phyloP scores from a whole-genome alignment of 1,140 invertebrate species.

The Caenorhabditis remanei region DNA sequence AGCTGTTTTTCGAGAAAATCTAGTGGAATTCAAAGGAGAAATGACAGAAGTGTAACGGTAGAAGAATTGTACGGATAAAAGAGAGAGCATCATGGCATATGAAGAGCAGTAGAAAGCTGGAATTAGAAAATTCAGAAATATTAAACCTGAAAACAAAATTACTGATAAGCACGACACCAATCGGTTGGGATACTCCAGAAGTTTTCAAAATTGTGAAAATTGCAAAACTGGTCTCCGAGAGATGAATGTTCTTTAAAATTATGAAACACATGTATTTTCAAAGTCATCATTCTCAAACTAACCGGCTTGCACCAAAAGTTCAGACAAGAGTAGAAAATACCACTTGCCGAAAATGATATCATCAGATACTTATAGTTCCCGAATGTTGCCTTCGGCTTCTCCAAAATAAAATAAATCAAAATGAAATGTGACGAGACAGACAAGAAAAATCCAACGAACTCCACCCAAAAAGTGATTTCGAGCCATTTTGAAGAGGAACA shows the following conservation, averaged over 20 bases:
- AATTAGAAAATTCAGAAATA: background rate
- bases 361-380: constrained; percentile 51
- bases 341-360: background rate
- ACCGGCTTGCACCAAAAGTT: constrained; percentile 40
- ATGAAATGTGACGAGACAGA: background rate
- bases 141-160: background rate
- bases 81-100: constrained; percentile 12
- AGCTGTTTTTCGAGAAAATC: background rate
- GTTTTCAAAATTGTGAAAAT: constrained; percentile 2
- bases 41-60: constrained; percentile 34
- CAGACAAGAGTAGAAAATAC: constrained; percentile 24
- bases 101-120: constrained; percentile 30
- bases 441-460: constrained; percentile 19
- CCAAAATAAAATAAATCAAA: background rate
- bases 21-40: constrained; percentile 1
- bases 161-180: constrained; percentile 3
- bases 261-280: background rate
- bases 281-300: background rate
- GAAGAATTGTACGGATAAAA: constrained; percentile 19
- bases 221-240: background rate
- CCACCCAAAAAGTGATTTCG: constrained; percentile 30
- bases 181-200: background rate
- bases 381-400: constrained; percentile 18
- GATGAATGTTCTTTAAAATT: constrained; percentile 16
- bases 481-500: constrained; percentile 14